Conservation (phyloP, 1,140 invertebrate species). For the Philotrypesis tridentata region DNA sequence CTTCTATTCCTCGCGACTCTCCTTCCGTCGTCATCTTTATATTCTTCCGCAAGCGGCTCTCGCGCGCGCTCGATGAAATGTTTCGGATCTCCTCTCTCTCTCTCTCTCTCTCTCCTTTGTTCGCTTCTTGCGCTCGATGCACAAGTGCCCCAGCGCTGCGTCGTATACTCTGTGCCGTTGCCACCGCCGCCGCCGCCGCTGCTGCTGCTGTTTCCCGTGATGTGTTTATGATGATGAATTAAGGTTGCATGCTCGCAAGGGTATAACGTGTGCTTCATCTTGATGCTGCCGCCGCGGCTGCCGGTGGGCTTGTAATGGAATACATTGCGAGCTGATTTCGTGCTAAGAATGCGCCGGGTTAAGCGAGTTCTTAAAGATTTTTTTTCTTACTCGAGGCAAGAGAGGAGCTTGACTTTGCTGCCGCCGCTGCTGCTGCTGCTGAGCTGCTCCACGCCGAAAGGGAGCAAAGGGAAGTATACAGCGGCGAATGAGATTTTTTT, state of each 20-base stretch:
- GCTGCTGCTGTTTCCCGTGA: not conserved
- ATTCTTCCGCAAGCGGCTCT: too few species aligned
- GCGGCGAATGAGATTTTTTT: too few species aligned
- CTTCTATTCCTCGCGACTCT: not conserved
- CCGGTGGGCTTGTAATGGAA: not conserved
- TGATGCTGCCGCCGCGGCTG: not conserved
- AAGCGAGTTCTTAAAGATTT: not conserved
- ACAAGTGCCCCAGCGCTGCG: not conserved
- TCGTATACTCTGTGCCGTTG: not conserved
- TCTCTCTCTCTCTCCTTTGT: not conserved
- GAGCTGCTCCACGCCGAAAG: too few species aligned
- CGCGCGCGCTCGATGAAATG: not conserved
- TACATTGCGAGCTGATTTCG: not conserved
- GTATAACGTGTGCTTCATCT: slow-evolving; percentile 8
- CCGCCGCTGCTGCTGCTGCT: too few species aligned
- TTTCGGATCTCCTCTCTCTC: not conserved
- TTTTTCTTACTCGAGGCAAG: not conserved
- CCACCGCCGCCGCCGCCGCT: too few species aligned
- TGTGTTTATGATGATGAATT: slow-evolving; percentile 28
- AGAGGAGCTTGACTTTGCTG: too few species aligned
- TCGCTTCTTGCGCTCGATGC: not conserved
- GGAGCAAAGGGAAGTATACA: too few species aligned
- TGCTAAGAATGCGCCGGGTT: not conserved
- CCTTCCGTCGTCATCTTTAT: too few species aligned
- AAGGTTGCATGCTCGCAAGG: not conserved